A percentile compares a stretch with the other conserved stretches of the same genome.
phyloP scores from a whole-genome alignment of 2,888 invertebrate genomes.

The Steinernema carpocapsae region DNA sequence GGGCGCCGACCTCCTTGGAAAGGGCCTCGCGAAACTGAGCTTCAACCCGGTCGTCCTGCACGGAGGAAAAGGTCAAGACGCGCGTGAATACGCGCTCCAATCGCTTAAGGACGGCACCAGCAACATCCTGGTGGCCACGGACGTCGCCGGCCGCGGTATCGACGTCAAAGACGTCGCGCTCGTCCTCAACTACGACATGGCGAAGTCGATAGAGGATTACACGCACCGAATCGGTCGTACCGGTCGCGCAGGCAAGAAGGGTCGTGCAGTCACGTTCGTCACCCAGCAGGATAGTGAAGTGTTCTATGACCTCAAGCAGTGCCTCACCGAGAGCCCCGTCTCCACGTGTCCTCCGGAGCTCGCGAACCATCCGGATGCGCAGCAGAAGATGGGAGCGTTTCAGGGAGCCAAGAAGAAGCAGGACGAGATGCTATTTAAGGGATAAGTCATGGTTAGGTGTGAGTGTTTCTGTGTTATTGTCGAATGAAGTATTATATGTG shows the following conservation, averaged over 20 bases:
- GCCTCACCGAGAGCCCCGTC: conserved; percentile 58
- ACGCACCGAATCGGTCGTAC: conserved; percentile 93
- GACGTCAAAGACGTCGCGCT: conserved; percentile 99
- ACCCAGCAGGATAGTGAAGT: conserved; percentile 93
- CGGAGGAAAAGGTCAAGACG: conserved; percentile 95
- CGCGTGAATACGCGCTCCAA: conserved; percentile 95
- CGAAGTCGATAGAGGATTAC: conserved; percentile 89
- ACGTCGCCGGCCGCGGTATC: conserved; percentile 99
- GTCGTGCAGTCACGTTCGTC: conserved; percentile 91
- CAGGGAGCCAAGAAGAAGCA: conserved; percentile 78
- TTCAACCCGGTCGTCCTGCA: conserved; percentile 96
- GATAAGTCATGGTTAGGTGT: not conserved
- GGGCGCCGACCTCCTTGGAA: conserved; percentile 94
- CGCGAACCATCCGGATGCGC: conserved; percentile 96
- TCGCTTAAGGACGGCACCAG: conserved; percentile 93
- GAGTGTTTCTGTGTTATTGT: not conserved
- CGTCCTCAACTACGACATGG: conserved; percentile 99
- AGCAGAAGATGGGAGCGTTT: conserved; percentile 93
- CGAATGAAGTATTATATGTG: not conserved
- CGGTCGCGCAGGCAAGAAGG: conserved; percentile 96
- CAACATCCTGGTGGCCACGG: conserved; percentile 97
- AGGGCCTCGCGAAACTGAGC: conserved; percentile 92
- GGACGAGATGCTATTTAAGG: conserved; percentile 53
- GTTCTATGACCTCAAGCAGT: conserved; percentile 96
- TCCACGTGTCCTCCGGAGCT: conserved; percentile 76